Conservation (phyloP, 2,888 invertebrate genomes). For the Leistus spinibarbis region DNA sequence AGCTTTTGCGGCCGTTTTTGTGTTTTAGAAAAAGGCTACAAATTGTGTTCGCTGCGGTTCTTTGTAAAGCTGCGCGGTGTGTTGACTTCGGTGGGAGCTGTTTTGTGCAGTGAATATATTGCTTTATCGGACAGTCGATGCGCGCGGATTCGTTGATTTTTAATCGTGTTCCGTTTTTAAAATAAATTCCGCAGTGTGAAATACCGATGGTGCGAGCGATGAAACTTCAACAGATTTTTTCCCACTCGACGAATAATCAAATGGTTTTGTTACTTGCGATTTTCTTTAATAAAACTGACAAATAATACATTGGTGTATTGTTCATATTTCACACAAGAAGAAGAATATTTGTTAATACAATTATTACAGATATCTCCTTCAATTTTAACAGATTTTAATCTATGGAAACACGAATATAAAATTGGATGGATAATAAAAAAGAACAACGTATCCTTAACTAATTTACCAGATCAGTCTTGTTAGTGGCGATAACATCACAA, state of each 20-base stretch:
- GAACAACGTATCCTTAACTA: neutral
- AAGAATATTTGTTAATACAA: no score
- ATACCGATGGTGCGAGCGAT: neutral
- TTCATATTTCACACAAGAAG: no score
- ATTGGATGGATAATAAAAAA: neutral
- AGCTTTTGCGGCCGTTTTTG: neutral
- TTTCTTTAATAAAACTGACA: neutral
- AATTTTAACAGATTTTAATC: no score
- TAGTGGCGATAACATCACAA: slow-evolving; percentile 22
- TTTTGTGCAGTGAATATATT: slow-evolving; percentile 32
- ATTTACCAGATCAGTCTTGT: neutral
- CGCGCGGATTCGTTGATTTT: slow-evolving; percentile 15
- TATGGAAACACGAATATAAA: neutral
- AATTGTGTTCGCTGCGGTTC: neutral
- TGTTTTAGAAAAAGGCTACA: neutral
- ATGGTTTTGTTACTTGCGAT: no score
- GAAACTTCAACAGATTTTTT: neutral
- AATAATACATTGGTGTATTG: no score
- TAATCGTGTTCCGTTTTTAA: slow-evolving; percentile 26
- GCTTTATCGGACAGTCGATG: slow-evolving; percentile 21
- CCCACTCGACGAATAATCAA: neutral
- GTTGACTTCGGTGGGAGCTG: no score
- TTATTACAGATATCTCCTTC: no score
- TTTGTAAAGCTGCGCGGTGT: no score
- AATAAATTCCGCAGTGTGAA: neutral